Conservation (phyloP, 2,797 vertebrate genomes). For the Rhabdomys pumilio region DNA sequence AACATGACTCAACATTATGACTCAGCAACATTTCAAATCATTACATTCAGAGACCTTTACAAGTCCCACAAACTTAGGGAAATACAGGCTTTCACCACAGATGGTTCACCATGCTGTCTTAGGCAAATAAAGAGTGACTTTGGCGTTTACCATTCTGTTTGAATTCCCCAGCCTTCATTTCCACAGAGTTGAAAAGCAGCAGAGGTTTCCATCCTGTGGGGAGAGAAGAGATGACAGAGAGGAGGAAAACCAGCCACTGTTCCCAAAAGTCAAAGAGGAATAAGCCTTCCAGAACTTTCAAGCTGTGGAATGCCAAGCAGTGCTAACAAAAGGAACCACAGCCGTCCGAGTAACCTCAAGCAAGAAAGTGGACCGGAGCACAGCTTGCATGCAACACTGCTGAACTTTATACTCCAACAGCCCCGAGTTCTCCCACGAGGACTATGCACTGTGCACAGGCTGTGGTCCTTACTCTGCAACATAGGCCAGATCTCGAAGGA, state of each 20-base stretch:
- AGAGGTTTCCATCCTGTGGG: neutral
- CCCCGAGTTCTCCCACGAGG: constrained; percentile 89
- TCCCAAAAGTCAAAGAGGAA: neutral
- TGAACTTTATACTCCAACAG: constrained; percentile 91
- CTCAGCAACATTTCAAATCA: neutral
- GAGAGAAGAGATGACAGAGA: neutral
- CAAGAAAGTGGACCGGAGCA: constrained; percentile 87
- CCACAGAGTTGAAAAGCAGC: neutral
- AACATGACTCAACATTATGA: constrained; percentile 11
- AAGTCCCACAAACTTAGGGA: neutral
- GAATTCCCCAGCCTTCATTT: neutral
- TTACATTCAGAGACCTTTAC: neutral
- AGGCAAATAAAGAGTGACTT: neutral
- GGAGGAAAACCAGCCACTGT: neutral
- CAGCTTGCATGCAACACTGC: constrained; percentile 87
- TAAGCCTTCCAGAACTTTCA: neutral
- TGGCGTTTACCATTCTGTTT: neutral
- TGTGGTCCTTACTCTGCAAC: constrained; percentile 91
- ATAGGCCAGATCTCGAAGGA: constrained; percentile 96
- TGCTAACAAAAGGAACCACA: constrained; percentile 91
- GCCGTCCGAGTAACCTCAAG: constrained; percentile 92
- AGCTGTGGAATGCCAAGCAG: constrained; percentile 82
- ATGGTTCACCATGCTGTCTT: neutral
- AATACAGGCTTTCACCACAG: neutral
- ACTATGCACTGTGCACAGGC: constrained; percentile 88